phyloP scores from a whole-genome alignment of 1,140 invertebrate genomes.

The Protaetia brevitarsis region DNA sequence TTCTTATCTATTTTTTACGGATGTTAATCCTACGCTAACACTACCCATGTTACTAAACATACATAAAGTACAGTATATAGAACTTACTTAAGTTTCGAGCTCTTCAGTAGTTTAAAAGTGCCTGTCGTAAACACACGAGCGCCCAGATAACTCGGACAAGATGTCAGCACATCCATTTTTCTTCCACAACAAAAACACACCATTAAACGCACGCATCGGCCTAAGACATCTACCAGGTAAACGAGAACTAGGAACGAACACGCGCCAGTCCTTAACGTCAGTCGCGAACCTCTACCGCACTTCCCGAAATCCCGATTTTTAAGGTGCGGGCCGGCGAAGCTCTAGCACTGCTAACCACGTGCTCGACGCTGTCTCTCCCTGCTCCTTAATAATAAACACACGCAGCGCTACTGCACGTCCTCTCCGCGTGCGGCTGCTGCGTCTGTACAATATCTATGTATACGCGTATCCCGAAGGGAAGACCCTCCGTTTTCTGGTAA shows the following conservation, averaged over 20 bases:
- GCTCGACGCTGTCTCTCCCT: background rate
- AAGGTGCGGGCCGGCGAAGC: background rate
- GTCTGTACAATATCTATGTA: background rate
- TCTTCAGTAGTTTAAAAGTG: background rate
- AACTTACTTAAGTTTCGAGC: background rate
- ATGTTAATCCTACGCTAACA: background rate
- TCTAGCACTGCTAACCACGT: background rate
- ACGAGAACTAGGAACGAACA: background rate
- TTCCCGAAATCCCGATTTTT: slow-evolving; percentile 10
- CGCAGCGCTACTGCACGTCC: background rate
- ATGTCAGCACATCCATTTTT: slow-evolving; percentile 1
- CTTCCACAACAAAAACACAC: background rate
- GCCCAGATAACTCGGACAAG: background rate
- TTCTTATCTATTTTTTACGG: too few relatives aligned
- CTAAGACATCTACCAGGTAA: background rate
- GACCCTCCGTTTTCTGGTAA: background rate
- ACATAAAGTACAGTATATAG: too few relatives aligned
- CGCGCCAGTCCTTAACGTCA: background rate
- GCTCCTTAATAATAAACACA: background rate
- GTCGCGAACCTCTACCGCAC: background rate
- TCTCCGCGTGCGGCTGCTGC: background rate
- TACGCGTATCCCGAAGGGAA: background rate
- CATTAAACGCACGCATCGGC: background rate
- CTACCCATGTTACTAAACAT: background rate
- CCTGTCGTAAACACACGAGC: background rate